Percentiles rank a stretch among this genome's conserved stretches.
Evolutionary conservation across 2,113 vertebrate genomes (phyloP).

Genomic region (Carassius auratus): DNA sequence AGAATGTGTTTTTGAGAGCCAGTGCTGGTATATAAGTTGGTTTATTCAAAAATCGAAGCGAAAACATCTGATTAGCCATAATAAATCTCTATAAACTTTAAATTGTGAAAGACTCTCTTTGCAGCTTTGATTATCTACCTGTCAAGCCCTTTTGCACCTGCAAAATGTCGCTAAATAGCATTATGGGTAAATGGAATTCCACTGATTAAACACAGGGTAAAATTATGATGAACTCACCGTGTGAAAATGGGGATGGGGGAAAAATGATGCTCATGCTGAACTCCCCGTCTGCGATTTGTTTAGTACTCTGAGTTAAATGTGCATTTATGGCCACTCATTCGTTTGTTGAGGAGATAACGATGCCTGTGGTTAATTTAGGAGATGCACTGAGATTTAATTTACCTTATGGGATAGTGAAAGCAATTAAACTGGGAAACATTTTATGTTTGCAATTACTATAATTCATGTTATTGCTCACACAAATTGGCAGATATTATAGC

Average conservation of each 20-base stretch:
- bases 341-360: constrained; percentile 21
- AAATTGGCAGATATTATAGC: constrained; percentile 29
- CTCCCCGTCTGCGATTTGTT: constrained; percentile 8
- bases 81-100: constrained; percentile 11
- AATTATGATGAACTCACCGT: constrained; percentile 33
- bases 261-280: not conserved
- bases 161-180: constrained; percentile 18
- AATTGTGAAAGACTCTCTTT: not conserved
- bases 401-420: constrained; percentile 41
- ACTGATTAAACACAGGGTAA: constrained; percentile 33
- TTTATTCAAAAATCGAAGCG: not conserved
- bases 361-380: constrained; percentile 35
- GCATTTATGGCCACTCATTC: constrained; percentile 22
- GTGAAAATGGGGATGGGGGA: constrained; percentile 6
- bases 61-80: constrained; percentile 16
- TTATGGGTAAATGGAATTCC: constrained; percentile 34
- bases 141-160: not conserved
- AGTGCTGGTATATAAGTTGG: not conserved
- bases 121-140: constrained; percentile 21
- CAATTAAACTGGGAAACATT: constrained; percentile 49
- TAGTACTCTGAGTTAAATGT: constrained; percentile 16
- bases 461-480: constrained; percentile 39
- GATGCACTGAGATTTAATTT: constrained; percentile 45
- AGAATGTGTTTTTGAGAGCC: constrained; percentile 2
- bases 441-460: constrained; percentile 41